Evolutionary conservation across 2,888 invertebrate genomes (phyloP).

Genomic region (Salticus scenicus): DNA sequence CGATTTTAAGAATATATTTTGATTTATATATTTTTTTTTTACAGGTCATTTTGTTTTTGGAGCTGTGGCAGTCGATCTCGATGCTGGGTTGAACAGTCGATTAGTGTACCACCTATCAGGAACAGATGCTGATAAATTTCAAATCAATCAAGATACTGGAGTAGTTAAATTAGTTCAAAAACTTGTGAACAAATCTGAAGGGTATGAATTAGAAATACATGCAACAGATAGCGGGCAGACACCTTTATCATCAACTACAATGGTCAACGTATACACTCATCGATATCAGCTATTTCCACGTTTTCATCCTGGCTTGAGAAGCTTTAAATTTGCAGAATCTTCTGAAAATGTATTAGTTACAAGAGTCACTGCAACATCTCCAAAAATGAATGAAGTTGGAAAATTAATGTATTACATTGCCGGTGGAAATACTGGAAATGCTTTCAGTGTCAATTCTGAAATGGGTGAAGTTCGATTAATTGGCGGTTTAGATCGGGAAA

Average conservation of each 20-base stretch:
- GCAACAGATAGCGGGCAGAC: slow-evolving; percentile 87
- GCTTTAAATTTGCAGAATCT: slow-evolving; percentile 79
- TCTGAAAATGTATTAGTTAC: slow-evolving; percentile 80
- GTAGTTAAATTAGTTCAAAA: slow-evolving; percentile 87
- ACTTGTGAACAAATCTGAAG: slow-evolving; percentile 79
- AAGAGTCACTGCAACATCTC: slow-evolving; percentile 85
- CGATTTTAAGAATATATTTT: neutral
- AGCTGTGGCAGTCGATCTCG: slow-evolving; percentile 88
- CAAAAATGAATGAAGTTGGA: slow-evolving; percentile 84
- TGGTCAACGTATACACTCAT: slow-evolving; percentile 85
- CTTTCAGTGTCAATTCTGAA: slow-evolving; percentile 86
- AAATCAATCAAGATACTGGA: slow-evolving; percentile 87
- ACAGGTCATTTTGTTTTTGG: slow-evolving; percentile 89
- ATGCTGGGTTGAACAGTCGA: slow-evolving; percentile 87
- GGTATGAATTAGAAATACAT: slow-evolving; percentile 76
- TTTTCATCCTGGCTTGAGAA: slow-evolving; percentile 79
- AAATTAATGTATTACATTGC: slow-evolving; percentile 86
- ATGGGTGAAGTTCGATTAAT: slow-evolving; percentile 88
- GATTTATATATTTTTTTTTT: slow-evolving; percentile 71
- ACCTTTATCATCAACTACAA: slow-evolving; percentile 84
- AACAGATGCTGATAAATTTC: slow-evolving; percentile 85
- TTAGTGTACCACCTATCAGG: slow-evolving; percentile 87
- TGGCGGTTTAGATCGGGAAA: slow-evolving; percentile 89
- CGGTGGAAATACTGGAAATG: slow-evolving; percentile 93
- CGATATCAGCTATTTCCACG: slow-evolving; percentile 87